Base-by-base conservation (phyloP, 2,797 vertebrate species). In the Coccyzus lansbergi region DNA sequence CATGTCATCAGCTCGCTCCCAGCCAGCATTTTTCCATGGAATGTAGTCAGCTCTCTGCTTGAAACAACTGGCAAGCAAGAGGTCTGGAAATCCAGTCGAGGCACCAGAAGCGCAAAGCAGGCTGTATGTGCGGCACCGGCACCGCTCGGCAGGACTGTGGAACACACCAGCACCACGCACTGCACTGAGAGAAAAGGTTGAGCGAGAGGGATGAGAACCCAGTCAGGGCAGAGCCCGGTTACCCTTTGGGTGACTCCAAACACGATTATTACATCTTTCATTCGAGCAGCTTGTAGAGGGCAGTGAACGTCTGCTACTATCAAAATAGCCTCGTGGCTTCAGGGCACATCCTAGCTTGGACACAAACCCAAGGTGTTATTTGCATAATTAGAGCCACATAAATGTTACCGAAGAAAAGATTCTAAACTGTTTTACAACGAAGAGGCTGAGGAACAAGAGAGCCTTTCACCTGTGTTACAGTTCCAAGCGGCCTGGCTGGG, bases 1-100 rank as follows among this genome's bases (percentile, higher is more conserved):
- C 28, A 63, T 0, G 0, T 60, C 56, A 88, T 55, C n/a, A 62
- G 51, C 72, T 78, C 0, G 0, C 51, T 90, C 52, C 40, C 22
- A 42, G 17, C 2, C 10, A 92, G 75, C 46, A 58, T 59, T 55
- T 91, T 56, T 24, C 51, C 36, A 22, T 0, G 2, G 28, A 91
- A 90, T 11, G 8, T 75, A 88, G 68, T 63, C 69, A 84, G 33
- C 40, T 80, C 38, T 65, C 38, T 63, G 40, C 53, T 33, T 76
- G 63, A 70, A 94, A 92, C 51, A 67, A 49, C 49, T 19, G n/a
- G 36, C 21, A 49, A 82, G 29, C 4, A 13, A 68, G n/a, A n/a
- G 4, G 13, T 22, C 5, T 2, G 67, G 16, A 86, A 83, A 78
- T 46, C 4, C 38, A 44, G 44, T 59, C 70, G 0, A 0, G 12